These are phyloP conservation scores for Dipus sagitta DNA, from an alignment of 2,797 vertebrate genomes.

Conservation along the genomic window DNA sequence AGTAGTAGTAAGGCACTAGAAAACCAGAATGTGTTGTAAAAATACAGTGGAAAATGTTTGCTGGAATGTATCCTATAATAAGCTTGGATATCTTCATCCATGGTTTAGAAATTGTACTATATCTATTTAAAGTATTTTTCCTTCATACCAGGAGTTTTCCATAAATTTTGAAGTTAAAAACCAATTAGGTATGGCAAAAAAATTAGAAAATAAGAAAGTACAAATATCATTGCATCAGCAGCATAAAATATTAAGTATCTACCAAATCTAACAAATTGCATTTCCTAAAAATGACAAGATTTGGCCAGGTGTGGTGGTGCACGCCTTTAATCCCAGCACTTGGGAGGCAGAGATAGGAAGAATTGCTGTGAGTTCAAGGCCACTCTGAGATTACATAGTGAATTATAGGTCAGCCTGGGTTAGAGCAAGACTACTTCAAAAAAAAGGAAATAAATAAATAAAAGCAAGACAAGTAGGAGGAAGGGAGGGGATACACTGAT, in stretches of 20 bases:
- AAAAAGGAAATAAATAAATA: no score
- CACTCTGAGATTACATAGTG: no score
- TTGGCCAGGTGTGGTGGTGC: not conserved
- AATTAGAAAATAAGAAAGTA: conserved; percentile 33
- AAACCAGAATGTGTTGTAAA: not conserved
- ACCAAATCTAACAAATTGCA: not conserved
- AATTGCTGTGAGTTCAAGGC: no score
- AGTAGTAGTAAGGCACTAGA: not conserved
- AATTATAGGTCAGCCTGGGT: no score
- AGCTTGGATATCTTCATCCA: not conserved
- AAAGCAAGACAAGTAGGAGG: no score
- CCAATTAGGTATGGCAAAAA: not conserved
- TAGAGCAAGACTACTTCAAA: no score
- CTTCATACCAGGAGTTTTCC: not conserved
- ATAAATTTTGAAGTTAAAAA: conserved; percentile 48
- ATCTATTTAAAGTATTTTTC: not conserved
- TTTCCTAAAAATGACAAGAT: conserved; percentile 14
- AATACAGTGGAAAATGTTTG: not conserved
- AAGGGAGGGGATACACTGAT: no score
- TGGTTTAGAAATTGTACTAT: conserved; percentile 42
- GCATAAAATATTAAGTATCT: not conserved
- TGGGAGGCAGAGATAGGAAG: no score
- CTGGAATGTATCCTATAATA: not conserved
- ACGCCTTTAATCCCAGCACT: no score
- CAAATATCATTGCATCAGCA: not conserved